phyloP scores from a whole-genome alignment of 2,113 vertebrate species.

The Gallinago media region DNA sequence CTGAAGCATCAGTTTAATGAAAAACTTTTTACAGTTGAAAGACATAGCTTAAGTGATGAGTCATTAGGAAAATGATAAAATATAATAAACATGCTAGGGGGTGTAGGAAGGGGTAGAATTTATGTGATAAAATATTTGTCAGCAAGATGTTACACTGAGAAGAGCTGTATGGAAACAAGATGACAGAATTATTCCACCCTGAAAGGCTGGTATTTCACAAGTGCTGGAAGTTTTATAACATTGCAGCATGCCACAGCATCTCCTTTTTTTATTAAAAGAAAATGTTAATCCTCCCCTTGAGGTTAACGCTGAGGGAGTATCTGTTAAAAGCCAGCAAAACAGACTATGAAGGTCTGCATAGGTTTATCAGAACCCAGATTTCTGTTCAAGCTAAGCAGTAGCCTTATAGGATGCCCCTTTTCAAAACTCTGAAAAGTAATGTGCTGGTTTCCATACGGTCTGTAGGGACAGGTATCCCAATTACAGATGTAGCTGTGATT shows the following conservation, averaged over 20 bases:
- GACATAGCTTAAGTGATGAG: neutral
- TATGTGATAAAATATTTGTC: slow-evolving; percentile 36
- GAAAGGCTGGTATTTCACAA: slow-evolving; percentile 20
- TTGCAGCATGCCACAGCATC: neutral
- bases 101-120: neutral
- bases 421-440: neutral
- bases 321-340: neutral
- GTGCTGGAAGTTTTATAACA: neutral
- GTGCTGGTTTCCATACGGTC: neutral
- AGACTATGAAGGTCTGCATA: neutral
- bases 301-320: neutral
- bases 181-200: slow-evolving; percentile 32
- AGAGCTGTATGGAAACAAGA: slow-evolving; percentile 30
- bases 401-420: neutral
- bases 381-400: neutral
- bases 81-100: neutral
- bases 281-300: neutral
- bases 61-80: slow-evolving; percentile 34
- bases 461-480: neutral
- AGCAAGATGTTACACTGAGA: slow-evolving; percentile 10
- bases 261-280: slow-evolving; percentile 13
- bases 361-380: neutral
- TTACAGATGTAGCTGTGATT: neutral
- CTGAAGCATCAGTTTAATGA: neutral
- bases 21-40: neutral